phyloP scores from a whole-genome alignment of 2,113 vertebrate species.

The Labrus mixtus region DNA sequence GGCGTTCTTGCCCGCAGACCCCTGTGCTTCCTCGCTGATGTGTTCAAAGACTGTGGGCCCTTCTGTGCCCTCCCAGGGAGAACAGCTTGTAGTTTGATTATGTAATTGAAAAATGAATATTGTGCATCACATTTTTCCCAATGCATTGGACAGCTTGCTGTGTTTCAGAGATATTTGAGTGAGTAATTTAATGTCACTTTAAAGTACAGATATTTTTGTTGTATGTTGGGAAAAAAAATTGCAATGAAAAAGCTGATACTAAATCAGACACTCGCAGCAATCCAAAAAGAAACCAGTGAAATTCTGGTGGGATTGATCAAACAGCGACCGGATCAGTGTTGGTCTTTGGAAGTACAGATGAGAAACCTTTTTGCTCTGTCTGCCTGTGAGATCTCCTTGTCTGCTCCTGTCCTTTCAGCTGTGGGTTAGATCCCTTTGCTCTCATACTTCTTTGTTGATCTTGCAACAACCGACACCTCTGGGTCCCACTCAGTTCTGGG shows the following conservation, averaged over 20 bases:
- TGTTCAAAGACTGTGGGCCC: slow-evolving; percentile 45
- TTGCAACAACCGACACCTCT: slow-evolving; percentile 45
- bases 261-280: no score
- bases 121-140: slow-evolving; percentile 30
- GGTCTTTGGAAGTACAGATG: slow-evolving; percentile 24
- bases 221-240: not conserved
- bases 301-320: no score
- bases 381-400: slow-evolving; percentile 7
- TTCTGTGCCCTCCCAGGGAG: slow-evolving; percentile 50
- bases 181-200: slow-evolving; percentile 53
- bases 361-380: slow-evolving; percentile 6
- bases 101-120: slow-evolving; percentile 65
- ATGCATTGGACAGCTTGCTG: slow-evolving; percentile 58
- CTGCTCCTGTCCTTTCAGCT: slow-evolving; percentile 21
- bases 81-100: slow-evolving; percentile 74
- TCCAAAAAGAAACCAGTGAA: no score
- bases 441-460: slow-evolving; percentile 44
- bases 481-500: slow-evolving; percentile 45
- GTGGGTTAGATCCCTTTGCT: slow-evolving; percentile 28
- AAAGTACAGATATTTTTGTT: no score
- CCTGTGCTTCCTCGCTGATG: slow-evolving; percentile 30
- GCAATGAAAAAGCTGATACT: no score
- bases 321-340: no score
- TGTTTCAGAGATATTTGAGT: slow-evolving; percentile 54
- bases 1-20: slow-evolving; percentile 11